Evolutionary conservation across 2,797 vertebrate genomes (phyloP).

Genomic region (Galago senegalensis): DNA sequence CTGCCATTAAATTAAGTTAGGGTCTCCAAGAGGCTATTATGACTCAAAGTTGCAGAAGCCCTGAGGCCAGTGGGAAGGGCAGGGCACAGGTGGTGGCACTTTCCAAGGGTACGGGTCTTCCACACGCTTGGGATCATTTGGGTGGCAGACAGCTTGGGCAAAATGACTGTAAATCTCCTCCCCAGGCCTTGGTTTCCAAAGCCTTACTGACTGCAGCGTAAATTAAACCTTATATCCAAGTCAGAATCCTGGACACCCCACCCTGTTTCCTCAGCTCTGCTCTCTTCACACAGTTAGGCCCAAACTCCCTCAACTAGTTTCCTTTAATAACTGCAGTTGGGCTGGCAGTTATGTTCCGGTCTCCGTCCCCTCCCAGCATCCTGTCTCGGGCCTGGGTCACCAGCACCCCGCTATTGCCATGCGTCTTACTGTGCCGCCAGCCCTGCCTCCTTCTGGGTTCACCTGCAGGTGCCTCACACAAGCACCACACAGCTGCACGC

Average conservation of each 20-base stretch:
- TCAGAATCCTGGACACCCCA: not conserved
- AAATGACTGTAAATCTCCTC: not conserved
- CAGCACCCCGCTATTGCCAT: not conserved
- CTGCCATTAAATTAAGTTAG: not conserved
- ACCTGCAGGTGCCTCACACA: too few species aligned
- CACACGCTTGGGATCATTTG: rapidly evolving
- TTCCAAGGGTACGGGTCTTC: not conserved
- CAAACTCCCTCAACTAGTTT: not conserved
- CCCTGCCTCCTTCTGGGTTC: not conserved
- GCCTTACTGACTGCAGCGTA: not conserved
- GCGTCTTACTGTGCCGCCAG: not conserved
- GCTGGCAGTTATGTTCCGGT: not conserved
- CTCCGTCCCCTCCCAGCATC: not conserved
- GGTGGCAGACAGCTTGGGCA: not conserved
- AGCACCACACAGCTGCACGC: not conserved
- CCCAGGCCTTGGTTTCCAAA: not conserved
- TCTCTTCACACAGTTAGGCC: constrained; percentile 15
- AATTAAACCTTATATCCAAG: not conserved
- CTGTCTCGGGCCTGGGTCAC: not conserved
- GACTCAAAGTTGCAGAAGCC: not conserved
- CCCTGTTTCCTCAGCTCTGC: not conserved
- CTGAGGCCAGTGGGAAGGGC: not conserved
- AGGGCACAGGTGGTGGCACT: not conserved
- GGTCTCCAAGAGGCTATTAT: not conserved
- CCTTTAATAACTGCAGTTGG: not conserved